Percentiles rank a stretch among this genome's conserved stretches.
These are phyloP conservation scores for Gasteruption jaculator DNA, from an alignment of 2,888 invertebrate genomes.

Conservation along the genomic window DNA sequence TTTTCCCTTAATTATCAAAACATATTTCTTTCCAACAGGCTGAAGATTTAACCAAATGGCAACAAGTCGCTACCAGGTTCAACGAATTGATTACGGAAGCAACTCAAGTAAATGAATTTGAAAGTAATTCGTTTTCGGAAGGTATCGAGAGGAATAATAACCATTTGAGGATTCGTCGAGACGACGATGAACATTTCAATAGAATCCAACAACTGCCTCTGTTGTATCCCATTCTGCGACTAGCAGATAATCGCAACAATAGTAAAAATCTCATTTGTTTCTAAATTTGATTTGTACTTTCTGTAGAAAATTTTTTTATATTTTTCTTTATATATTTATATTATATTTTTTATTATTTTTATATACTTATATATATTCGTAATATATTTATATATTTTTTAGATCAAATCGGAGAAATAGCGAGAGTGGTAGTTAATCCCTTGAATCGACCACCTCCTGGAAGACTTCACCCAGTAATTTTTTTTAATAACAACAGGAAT, in stretches of 20 bases:
- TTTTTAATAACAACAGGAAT: no score
- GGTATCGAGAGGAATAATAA: constrained; percentile 10
- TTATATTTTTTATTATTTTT: constrained; percentile 8
- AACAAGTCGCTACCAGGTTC: constrained; percentile 37
- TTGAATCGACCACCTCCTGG: constrained; percentile 26
- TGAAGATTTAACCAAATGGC: constrained; percentile 35
- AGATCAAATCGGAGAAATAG: constrained; percentile 28
- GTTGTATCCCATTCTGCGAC: constrained; percentile 27
- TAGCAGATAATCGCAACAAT: constrained; percentile 22
- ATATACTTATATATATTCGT: constrained; percentile 8
- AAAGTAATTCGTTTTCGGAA: no score
- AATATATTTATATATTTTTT: no score
- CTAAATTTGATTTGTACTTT: no score
- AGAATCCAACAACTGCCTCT: constrained; percentile 25
- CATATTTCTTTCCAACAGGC: constrained; percentile 23
- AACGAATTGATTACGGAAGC: constrained; percentile 40
- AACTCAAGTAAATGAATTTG: no score
- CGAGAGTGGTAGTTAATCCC: constrained; percentile 24
- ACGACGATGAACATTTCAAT: constrained; percentile 18
- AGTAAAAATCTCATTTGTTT: constrained; percentile 19
- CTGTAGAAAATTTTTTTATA: neutral
- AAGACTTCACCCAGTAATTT: constrained; percentile 32
- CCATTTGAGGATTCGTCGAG: constrained; percentile 15
- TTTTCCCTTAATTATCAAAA: no score
- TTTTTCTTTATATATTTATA: constrained; percentile 1